Conservation (phyloP, 1,140 invertebrate genomes). For the Eueides isabella region DNA sequence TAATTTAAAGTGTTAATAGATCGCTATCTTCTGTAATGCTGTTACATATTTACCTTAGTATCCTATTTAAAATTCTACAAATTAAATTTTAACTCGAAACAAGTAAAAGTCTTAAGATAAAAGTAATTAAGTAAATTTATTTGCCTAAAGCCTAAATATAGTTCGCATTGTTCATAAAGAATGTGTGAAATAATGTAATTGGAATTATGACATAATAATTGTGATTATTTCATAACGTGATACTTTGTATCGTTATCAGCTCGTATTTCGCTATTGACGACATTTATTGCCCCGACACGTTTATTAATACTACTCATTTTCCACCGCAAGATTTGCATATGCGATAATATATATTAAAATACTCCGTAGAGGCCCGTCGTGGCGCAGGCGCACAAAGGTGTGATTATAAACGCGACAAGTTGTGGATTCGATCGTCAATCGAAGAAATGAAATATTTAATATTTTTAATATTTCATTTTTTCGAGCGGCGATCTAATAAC, state of each 20-base stretch:
- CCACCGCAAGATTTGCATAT: neutral
- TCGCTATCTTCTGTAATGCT: too few species aligned
- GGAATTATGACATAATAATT: constrained; percentile 30
- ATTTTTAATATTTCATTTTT: too few species aligned
- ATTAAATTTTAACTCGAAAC: neutral
- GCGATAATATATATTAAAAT: constrained; percentile 9
- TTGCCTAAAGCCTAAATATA: neutral
- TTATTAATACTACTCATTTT: neutral
- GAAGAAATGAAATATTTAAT: too few species aligned
- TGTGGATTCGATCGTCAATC: too few species aligned
- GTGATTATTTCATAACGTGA: constrained; percentile 30
- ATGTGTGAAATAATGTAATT: constrained; percentile 6
- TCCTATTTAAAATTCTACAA: too few species aligned
- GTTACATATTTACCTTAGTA: too few species aligned
- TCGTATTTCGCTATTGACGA: constrained; percentile 23
- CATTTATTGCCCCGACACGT: constrained; percentile 21
- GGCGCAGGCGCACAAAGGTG: too few species aligned
- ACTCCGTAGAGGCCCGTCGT: too few species aligned
- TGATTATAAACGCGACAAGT: too few species aligned
- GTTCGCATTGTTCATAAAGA: neutral
- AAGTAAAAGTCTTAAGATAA: neutral
- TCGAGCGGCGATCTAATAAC: too few species aligned
- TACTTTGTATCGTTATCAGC: constrained; percentile 16
- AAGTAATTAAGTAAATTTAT: too few species aligned
- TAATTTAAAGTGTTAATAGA: too few species aligned